Evolutionary conservation across 1,140 invertebrate genomes (phyloP).

Genomic region (Aporrectodea caliginosa): DNA sequence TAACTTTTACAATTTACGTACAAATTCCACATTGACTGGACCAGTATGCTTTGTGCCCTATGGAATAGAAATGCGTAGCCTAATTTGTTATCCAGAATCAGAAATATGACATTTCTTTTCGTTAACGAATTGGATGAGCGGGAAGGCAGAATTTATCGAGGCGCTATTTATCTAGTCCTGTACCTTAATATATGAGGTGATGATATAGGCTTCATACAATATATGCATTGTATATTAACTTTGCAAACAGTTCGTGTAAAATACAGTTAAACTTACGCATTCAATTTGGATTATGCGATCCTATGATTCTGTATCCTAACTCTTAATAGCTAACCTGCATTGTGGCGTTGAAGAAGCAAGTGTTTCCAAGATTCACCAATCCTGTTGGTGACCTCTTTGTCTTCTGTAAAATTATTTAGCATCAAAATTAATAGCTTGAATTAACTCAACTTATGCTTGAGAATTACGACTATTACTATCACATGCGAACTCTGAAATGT

Average conservation of each 20-base stretch:
- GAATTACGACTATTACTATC: background rate
- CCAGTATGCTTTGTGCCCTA: no score
- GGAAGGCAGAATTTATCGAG: no score
- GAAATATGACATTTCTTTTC: no score
- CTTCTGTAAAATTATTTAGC: background rate
- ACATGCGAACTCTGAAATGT: no score
- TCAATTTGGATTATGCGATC: no score
- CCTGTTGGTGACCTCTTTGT: conserved; percentile 34
- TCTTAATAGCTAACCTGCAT: conserved; percentile 64
- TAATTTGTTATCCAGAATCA: no score
- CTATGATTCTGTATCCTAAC: no score
- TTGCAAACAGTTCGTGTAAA: background rate
- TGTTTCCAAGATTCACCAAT: conserved; percentile 80
- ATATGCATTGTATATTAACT: background rate
- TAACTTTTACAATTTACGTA: no score
- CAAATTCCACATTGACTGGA: no score
- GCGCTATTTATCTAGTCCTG: no score
- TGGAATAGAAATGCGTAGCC: no score
- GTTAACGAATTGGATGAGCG: no score
- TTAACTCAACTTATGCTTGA: background rate
- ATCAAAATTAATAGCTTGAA: background rate
- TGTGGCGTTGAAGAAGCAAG: conserved; percentile 94
- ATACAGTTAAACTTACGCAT: background rate
- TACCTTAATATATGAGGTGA: background rate
- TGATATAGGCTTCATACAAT: background rate